A percentile compares a stretch with the other conserved stretches of the same genome.
phyloP scores from a whole-genome alignment of 1,140 invertebrate genomes.

The Drosophila navojoa region DNA sequence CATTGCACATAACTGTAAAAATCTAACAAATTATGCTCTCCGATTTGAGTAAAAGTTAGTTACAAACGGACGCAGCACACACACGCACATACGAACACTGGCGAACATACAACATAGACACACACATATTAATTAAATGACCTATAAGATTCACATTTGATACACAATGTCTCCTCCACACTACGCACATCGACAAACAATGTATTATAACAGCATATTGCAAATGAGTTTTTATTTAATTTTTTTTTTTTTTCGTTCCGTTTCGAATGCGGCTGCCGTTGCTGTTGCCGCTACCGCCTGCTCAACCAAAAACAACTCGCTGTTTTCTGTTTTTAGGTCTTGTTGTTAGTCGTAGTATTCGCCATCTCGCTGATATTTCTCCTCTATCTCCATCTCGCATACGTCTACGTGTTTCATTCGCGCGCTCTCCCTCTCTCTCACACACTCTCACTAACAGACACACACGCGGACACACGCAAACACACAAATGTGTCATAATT shows the following conservation, averaged over 20 bases:
- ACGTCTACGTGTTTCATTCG: slow-evolving; percentile 50
- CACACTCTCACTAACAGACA: slow-evolving; percentile 24
- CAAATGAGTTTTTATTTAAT: slow-evolving; percentile 21
- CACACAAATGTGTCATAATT: slow-evolving; percentile 41
- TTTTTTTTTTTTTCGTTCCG: slow-evolving; percentile 19
- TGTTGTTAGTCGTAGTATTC: slow-evolving; percentile 38
- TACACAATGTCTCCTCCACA: slow-evolving; percentile 2
- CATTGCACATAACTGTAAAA: slow-evolving; percentile 71
- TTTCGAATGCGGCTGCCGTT: slow-evolving; percentile 33
- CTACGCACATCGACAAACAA: slow-evolving; percentile 24
- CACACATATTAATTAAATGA: slow-evolving; percentile 15
- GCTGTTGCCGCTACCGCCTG: slow-evolving; percentile 38
- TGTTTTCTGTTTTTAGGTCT: slow-evolving; percentile 35
- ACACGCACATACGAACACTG: background rate
- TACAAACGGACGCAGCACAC: background rate
- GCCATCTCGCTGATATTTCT: slow-evolving; percentile 37
- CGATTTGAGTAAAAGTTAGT: slow-evolving; percentile 1
- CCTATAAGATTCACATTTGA: slow-evolving; percentile 30
- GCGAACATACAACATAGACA: background rate
- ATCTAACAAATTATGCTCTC: slow-evolving; percentile 28
- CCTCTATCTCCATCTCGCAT: slow-evolving; percentile 32
- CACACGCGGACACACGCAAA: background rate
- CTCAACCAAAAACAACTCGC: slow-evolving; percentile 41
- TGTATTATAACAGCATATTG: slow-evolving; percentile 32
- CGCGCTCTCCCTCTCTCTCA: slow-evolving; percentile 25